Evolutionary conservation across 2,888 invertebrate genomes (phyloP).

Genomic region (Elgonia sp.): DNA sequence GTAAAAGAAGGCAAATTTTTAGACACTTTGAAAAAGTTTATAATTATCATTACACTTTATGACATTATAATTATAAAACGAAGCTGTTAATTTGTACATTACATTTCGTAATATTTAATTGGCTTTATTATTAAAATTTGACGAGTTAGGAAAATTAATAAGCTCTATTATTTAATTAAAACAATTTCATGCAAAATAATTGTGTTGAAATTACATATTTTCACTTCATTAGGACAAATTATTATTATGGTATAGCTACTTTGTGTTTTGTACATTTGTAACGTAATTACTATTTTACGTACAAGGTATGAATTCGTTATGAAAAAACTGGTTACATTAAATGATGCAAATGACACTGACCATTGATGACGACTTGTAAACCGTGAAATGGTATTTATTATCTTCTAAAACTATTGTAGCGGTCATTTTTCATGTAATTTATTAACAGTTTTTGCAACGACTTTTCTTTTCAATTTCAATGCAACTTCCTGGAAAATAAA

Average conservation of each 20-base stretch:
- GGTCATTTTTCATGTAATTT: conserved; percentile 8
- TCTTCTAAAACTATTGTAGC: conserved; percentile 7
- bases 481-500: too few relatives aligned
- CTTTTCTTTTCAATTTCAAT: neutral
- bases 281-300: conserved; percentile 20
- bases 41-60: neutral
- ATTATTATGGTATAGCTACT: conserved; percentile 17
- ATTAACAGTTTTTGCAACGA: neutral
- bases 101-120: neutral
- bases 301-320: neutral
- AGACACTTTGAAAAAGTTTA: neutral
- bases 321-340: conserved; percentile 33
- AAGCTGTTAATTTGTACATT: neutral
- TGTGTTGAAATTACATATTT: conserved; percentile 51
- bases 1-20: neutral
- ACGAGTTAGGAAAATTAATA: neutral
- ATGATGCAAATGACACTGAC: conserved; percentile 13
- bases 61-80: neutral
- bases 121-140: conserved; percentile 20
- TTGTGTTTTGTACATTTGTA: conserved; percentile 17
- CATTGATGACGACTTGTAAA: conserved; percentile 5
- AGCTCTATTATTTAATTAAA: conserved; percentile 44
- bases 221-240: conserved; percentile 47
- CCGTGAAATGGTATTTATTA: conserved; percentile 4
- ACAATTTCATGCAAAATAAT: conserved; percentile 7